Base-by-base conservation (phyloP, 2,797 vertebrate species). In the Antennarius maculatus region DNA sequence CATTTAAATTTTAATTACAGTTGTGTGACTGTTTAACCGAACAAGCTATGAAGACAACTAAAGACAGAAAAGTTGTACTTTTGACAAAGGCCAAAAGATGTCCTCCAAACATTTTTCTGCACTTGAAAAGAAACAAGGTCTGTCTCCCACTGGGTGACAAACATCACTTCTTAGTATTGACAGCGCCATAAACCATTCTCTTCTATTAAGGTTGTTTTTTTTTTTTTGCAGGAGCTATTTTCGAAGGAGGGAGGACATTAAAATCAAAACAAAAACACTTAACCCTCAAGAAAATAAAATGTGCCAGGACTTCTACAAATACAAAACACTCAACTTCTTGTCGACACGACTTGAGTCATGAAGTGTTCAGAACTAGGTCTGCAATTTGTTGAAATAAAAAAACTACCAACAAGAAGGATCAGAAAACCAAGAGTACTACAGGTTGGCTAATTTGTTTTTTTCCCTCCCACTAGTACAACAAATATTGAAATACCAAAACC, bases 301-400 rank as follows among this genome's bases (percentile, higher is more conserved):
- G 45, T 48, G 14, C 23, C 57, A 48, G 49, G 39, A 57, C 39
- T 76, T 54, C 14, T 55, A 65, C 41, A n/a, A 70, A 48, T 45
- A n/a, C 54, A 11, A 28, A 67, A 49, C n/a, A 55, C 63, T 76
- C 54, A 60, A 76, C 71, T 50, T 34, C 18, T 37, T 58, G 65
- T 66, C 56, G 65, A 68, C 56, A 54, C 34, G 55, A 69, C 47
- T 57, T 17, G 60, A 68, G 58, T 59, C 57, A 51, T 45, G 50
- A 62, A 45, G 54, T 12, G 3, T 45, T 50, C 13, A 56, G 39
- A 28, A 13, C 11, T 28, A 9, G 34, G 60, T 39, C 4, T 16
- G 47, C 37, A 56, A 65, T 49, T 39, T 53, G 57, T 31, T 46
- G n/a, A 68, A 57, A 5, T 50, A 62, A 29, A 58, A 23, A 41